Evolutionary conservation across 2,888 invertebrate species (phyloP).

Genomic region (Diaphora mendica): DNA sequence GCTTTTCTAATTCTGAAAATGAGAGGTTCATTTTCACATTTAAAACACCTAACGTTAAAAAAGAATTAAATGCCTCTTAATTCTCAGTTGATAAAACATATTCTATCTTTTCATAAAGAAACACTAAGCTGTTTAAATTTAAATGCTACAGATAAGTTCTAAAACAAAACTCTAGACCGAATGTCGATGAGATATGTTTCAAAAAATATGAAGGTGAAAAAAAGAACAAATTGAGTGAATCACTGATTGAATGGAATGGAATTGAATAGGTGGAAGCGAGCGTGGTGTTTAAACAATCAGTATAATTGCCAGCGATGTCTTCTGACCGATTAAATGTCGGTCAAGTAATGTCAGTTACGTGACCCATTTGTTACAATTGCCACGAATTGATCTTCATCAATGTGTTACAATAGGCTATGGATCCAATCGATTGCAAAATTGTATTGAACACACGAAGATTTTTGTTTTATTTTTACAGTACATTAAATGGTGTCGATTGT

Average conservation of each 20-base stretch:
- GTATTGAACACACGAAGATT: conserved; percentile 45
- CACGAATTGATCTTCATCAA: conserved; percentile 70
- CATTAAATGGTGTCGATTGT: conserved; percentile 41
- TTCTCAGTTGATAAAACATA: too few species aligned
- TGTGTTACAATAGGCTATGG: conserved; percentile 51
- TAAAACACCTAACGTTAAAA: too few species aligned
- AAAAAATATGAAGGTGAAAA: conserved; percentile 21
- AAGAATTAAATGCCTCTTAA: too few species aligned
- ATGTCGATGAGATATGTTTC: conserved; percentile 16
- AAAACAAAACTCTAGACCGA: conserved; percentile 11
- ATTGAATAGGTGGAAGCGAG: conserved; percentile 63
- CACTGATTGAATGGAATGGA: conserved; percentile 49
- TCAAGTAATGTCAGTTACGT: conserved; percentile 58
- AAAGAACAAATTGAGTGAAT: conserved; percentile 19
- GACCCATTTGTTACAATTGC: conserved; percentile 70
- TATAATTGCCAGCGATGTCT: conserved; percentile 62
- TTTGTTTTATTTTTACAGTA: conserved; percentile 40
- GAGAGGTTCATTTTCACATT: not conserved
- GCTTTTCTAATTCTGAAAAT: not conserved
- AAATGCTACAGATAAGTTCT: not conserved
- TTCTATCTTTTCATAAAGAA: too few species aligned
- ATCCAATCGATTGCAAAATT: conserved; percentile 53
- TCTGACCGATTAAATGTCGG: conserved; percentile 58
- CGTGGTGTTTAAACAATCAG: conserved; percentile 59
- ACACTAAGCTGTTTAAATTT: not conserved